Conservation (phyloP, 1,140 invertebrate genomes). For the Thalassaphorura encarpata region DNA sequence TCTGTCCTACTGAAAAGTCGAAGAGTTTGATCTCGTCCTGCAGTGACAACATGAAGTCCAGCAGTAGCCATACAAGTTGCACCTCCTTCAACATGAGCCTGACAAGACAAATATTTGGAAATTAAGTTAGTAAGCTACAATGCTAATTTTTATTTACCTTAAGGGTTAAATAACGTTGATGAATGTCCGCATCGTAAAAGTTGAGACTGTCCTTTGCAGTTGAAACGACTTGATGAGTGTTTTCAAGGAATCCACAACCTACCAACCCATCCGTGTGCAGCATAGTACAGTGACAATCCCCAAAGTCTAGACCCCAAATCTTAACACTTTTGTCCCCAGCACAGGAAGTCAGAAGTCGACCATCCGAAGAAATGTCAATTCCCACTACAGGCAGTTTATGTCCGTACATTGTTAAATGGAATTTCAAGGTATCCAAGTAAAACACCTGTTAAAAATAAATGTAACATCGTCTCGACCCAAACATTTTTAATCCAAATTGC, state of each 20-base stretch:
- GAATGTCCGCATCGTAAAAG: constrained; percentile 91
- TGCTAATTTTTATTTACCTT: constrained; percentile 46
- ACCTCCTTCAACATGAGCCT: constrained; percentile 29
- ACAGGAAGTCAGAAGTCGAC: constrained; percentile 78
- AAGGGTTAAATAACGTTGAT: constrained; percentile 81
- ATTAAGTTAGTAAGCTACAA: background rate
- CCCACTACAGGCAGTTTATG: constrained; percentile 90
- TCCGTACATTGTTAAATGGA: constrained; percentile 74
- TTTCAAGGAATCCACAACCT: constrained; percentile 24
- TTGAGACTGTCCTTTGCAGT: constrained; percentile 36
- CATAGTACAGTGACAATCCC: constrained; percentile 81
- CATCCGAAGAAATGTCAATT: constrained; percentile 90
- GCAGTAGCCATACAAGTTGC: constrained; percentile 44
- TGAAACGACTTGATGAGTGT: constrained; percentile 27
- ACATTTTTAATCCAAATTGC: background rate
- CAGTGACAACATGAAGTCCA: constrained; percentile 67
- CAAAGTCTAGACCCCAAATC: constrained; percentile 98
- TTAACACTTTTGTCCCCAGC: constrained; percentile 92
- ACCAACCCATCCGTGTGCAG: constrained; percentile 39
- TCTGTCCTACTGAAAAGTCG: constrained; percentile 76
- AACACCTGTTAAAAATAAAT: constrained; percentile 59
- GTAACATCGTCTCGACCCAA: background rate
- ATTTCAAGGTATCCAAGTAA: constrained; percentile 31
- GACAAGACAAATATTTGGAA: constrained; percentile 5
- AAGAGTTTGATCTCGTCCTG: constrained; percentile 80